Conservation (phyloP, 2,888 invertebrate genomes). For the Agrochola lychnidis region DNA sequence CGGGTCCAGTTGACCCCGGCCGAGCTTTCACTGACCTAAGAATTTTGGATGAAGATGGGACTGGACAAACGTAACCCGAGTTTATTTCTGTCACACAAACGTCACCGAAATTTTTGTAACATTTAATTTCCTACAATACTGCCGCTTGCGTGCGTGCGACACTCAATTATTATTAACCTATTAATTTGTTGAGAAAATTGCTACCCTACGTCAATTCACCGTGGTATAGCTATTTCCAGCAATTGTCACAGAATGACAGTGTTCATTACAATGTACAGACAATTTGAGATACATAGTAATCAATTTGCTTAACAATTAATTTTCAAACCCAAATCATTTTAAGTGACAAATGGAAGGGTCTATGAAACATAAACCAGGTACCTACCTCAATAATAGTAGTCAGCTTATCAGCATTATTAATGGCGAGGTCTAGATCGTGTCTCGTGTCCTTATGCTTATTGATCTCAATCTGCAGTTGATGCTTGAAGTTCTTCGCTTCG, state of each 20-base stretch:
- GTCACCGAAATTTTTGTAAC: not conserved
- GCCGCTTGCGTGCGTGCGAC: not conserved
- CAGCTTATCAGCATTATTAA: slow-evolving; percentile 91
- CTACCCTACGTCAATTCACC: not conserved
- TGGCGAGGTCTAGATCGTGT: slow-evolving; percentile 92
- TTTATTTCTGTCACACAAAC: not conserved
- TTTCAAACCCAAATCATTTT: no score
- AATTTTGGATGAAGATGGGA: not conserved
- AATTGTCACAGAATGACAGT: not conserved
- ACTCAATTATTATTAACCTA: not conserved
- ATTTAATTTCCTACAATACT: not conserved
- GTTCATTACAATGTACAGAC: not conserved
- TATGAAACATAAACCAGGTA: not conserved
- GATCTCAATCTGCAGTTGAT: slow-evolving; percentile 93
- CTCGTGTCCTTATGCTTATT: slow-evolving; percentile 93
- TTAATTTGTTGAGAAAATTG: not conserved
- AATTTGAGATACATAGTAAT: not conserved
- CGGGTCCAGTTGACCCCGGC: no score
- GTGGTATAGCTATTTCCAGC: not conserved
- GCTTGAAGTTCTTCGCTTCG: slow-evolving; percentile 94
- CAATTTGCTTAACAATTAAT: not conserved
- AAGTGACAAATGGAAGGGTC: no score
- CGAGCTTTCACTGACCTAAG: no score
- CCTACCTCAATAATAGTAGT: slow-evolving; percentile 91
- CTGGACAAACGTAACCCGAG: not conserved